Percentiles rank a stretch among this genome's conserved stretches.
phyloP scores from a whole-genome alignment of 2,888 invertebrate genomes.

The Pomacea canaliculata region DNA sequence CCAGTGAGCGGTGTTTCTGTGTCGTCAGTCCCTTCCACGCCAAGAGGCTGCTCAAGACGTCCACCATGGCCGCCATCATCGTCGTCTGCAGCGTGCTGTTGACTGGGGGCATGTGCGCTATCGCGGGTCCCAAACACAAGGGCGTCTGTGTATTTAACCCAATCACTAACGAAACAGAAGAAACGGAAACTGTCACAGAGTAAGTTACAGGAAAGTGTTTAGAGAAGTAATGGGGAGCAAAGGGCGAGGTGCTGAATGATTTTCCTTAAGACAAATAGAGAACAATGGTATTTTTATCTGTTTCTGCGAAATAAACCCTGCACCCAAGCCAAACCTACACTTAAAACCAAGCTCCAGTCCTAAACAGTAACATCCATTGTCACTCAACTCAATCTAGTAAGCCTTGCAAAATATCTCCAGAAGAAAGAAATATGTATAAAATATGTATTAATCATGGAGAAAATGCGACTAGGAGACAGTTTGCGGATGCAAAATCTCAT shows the following conservation, averaged over 20 bases:
- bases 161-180: not conserved
- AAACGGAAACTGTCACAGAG: not conserved
- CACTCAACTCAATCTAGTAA: too few relatives aligned
- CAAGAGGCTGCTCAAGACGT: not conserved
- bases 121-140: not conserved
- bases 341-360: too few relatives aligned
- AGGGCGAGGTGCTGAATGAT: not conserved
- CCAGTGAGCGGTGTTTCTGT: not conserved
- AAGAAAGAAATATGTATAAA: too few relatives aligned
- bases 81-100: not conserved
- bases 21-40: slow-evolving; percentile 3
- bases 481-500: too few relatives aligned
- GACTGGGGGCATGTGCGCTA: not conserved
- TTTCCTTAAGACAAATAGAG: too few relatives aligned
- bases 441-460: too few relatives aligned
- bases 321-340: too few relatives aligned
- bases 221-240: not conserved
- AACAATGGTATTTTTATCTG: too few relatives aligned
- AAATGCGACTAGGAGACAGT: too few relatives aligned
- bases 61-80: slow-evolving; percentile 1
- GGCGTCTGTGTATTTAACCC: not conserved
- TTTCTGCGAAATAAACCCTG: too few relatives aligned
- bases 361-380: too few relatives aligned
- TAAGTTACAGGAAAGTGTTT: not conserved
- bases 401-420: too few relatives aligned